A percentile compares a stretch with the other conserved stretches of the same genome.
Conservation (phyloP, 2,888 invertebrate species). For the Drosophila fulvimacula region DNA sequence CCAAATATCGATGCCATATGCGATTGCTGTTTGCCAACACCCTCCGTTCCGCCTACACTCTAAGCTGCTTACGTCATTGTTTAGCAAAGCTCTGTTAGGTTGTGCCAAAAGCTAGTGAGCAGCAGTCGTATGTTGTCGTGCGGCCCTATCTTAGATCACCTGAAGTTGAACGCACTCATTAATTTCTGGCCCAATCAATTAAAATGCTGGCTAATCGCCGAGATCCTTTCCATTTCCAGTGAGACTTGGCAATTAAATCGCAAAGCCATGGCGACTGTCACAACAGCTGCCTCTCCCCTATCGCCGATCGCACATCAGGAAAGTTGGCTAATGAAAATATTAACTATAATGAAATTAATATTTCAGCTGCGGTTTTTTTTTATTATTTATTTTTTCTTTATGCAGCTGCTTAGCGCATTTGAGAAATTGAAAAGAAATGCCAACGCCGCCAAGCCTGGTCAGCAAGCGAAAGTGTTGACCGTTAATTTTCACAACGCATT, state of each 20-base stretch:
- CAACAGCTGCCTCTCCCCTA: slow-evolving; percentile 48
- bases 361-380: slow-evolving; percentile 43
- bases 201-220: slow-evolving; percentile 37
- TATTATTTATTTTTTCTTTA: slow-evolving; percentile 1
- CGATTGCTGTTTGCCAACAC: slow-evolving; percentile 22
- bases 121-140: slow-evolving; percentile 9
- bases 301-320: slow-evolving; percentile 57
- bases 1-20: slow-evolving; percentile 48
- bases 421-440: slow-evolving; percentile 56
- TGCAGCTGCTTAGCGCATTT: slow-evolving; percentile 30
- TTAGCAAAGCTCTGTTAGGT: slow-evolving; percentile 43
- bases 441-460: slow-evolving; percentile 43
- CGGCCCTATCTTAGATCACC: slow-evolving; percentile 24
- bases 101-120: slow-evolving; percentile 6
- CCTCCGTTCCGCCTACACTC: background rate
- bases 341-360: slow-evolving; percentile 76
- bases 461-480: slow-evolving; percentile 70
- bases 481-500: slow-evolving; percentile 74
- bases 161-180: slow-evolving; percentile 49
- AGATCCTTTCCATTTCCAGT: slow-evolving; percentile 66
- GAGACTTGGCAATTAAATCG: slow-evolving; percentile 66
- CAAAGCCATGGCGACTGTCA: slow-evolving; percentile 58
- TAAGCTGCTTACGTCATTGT: slow-evolving; percentile 64
- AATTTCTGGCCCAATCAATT: slow-evolving; percentile 40
- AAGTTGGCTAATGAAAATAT: slow-evolving; percentile 78